Conservation (phyloP, 92 coral and sea anemone species). For the Epizoanthus illoricatus region DNA sequence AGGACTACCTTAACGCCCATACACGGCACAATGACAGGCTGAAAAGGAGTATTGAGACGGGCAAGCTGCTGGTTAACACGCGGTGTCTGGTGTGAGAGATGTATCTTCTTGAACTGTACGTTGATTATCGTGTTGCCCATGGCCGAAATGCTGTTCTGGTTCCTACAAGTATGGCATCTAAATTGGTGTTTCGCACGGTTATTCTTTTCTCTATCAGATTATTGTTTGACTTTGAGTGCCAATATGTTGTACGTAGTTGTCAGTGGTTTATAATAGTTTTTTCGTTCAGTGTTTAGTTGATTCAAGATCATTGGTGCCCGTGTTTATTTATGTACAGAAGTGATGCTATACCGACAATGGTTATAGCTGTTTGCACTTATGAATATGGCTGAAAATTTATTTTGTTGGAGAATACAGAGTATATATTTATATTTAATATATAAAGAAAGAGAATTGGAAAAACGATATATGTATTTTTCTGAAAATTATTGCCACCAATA, state of each 20-base stretch:
- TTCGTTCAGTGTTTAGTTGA: neutral
- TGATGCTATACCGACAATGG: neutral
- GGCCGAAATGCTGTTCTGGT: too few relatives aligned
- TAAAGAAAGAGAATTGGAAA: neutral
- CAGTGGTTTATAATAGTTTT: neutral
- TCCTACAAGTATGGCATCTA: too few relatives aligned
- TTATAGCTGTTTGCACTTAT: neutral
- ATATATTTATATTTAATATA: slow-evolving; percentile 22
- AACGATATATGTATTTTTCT: neutral
- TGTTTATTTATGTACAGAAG: slow-evolving; percentile 4
- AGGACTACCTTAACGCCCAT: slow-evolving; percentile 10
- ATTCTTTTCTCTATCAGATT: neutral
- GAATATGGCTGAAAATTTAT: neutral
- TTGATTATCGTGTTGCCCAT: too few relatives aligned
- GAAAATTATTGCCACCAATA: neutral
- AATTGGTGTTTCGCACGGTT: too few relatives aligned
- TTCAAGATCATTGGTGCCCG: too few relatives aligned
- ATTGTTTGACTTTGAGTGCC: neutral
- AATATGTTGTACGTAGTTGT: neutral
- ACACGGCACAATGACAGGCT: slow-evolving; percentile 24
- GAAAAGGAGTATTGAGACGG: slow-evolving; percentile 1
- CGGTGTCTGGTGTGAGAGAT: neutral
- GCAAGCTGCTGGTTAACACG: neutral
- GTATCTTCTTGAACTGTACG: neutral
- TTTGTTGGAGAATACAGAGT: neutral